A percentile compares a stretch with the other conserved stretches of the same genome.
These are phyloP conservation scores for Ceratina calcarata DNA, from an alignment of 1,140 invertebrate species.

Conservation along the genomic window DNA sequence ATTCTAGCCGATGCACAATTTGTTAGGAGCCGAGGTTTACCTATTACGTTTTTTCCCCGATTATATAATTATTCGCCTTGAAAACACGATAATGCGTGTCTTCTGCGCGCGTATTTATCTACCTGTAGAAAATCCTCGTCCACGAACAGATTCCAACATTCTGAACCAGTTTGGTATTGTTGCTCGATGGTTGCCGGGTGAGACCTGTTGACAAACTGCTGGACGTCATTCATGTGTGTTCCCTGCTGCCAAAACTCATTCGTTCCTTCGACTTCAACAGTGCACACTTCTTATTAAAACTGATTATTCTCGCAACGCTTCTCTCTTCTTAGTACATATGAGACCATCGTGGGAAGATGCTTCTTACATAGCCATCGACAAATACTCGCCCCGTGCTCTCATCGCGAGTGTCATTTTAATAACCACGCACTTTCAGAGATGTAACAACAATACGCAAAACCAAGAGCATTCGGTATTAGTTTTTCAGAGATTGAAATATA, in stretches of 20 bases:
- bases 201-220: slow-evolving; percentile 68
- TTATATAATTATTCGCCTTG: slow-evolving; percentile 37
- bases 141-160: slow-evolving; percentile 76
- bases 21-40: not conserved
- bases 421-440: too few relatives aligned
- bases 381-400: too few relatives aligned
- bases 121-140: slow-evolving; percentile 77
- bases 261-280: not conserved
- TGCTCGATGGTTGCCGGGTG: slow-evolving; percentile 58
- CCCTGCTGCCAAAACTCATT: slow-evolving; percentile 27
- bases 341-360: too few relatives aligned
- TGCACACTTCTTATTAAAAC: not conserved
- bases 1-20: not conserved
- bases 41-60: slow-evolving; percentile 1
- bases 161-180: slow-evolving; percentile 59
- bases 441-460: too few relatives aligned
- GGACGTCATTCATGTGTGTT: slow-evolving; percentile 74
- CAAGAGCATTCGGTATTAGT: too few relatives aligned
- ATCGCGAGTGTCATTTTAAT: too few relatives aligned
- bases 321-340: too few relatives aligned
- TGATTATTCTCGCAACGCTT: slow-evolving; percentile 1
- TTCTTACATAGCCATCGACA: too few relatives aligned
- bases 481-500: too few relatives aligned
- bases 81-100: slow-evolving; percentile 20
- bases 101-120: slow-evolving; percentile 31